Conservation (phyloP, 2,888 invertebrate genomes). For the Smittia aterrima region DNA sequence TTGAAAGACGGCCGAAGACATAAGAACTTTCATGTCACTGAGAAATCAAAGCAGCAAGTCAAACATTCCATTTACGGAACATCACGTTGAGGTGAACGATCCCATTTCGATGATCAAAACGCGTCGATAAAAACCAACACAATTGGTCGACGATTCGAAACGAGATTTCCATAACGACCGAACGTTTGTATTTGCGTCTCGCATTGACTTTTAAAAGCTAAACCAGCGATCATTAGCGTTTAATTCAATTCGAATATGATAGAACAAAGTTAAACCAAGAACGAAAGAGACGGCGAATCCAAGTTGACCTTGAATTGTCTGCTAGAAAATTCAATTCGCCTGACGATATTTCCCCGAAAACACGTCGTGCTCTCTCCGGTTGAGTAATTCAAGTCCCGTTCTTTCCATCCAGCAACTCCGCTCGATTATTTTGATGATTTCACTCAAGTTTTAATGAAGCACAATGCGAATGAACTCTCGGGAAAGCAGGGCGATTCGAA, state of each 20-base stretch:
- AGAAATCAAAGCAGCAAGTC: neutral
- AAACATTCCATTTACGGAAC: neutral
- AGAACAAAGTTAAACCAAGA: constrained; percentile 15
- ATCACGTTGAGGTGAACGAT: constrained; percentile 17
- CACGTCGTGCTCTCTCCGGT: neutral
- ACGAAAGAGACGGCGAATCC: neutral
- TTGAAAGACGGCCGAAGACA: neutral
- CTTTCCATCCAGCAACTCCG: neutral
- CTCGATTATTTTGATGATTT: constrained; percentile 9
- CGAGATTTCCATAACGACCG: constrained; percentile 32
- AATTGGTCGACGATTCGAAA: neutral
- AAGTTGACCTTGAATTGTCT: constrained; percentile 2
- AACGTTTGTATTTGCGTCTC: neutral
- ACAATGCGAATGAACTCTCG: constrained; percentile 1
- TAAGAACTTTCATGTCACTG: neutral
- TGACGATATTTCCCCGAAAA: neutral
- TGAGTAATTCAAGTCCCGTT: constrained; percentile 12
- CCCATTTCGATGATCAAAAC: neutral
- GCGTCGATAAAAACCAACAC: constrained; percentile 8
- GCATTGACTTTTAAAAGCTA: neutral
- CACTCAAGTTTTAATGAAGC: neutral
- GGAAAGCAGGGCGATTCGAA: neutral
- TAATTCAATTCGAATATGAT: constrained; percentile 3
- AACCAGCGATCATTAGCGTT: neutral
- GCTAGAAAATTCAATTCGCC: neutral